Conservation (phyloP, 64 coral and sea anemone species). For the Montipora foliosa region DNA sequence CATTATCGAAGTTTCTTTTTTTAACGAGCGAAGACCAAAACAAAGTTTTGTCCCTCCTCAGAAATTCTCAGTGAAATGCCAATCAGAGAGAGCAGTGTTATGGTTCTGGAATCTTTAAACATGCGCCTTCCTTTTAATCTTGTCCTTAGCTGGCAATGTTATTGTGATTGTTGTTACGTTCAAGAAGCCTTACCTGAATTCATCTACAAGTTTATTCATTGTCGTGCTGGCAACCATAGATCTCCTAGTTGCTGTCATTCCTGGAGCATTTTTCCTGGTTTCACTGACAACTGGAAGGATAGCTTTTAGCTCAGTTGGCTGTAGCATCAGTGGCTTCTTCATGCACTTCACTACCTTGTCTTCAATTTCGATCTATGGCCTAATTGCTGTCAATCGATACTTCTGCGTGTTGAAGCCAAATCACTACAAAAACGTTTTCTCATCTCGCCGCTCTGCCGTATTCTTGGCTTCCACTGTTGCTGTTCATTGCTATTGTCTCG, state of each 20-base stretch:
- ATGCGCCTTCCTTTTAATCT: neutral
- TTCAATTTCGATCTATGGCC: neutral
- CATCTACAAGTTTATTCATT: constrained; percentile 26
- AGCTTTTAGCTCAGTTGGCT: neutral
- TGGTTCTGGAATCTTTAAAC: neutral
- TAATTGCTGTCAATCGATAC: constrained; percentile 45
- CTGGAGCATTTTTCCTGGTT: constrained; percentile 15
- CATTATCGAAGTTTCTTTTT: too few species aligned
- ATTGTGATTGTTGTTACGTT: constrained; percentile 38
- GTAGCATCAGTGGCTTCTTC: constrained; percentile 41
- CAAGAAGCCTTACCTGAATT: constrained; percentile 13
- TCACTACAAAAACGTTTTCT: constrained; percentile 51
- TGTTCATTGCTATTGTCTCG: constrained; percentile 34
- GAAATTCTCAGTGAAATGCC: neutral
- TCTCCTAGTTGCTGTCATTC: constrained; percentile 7
- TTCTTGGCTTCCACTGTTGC: constrained; percentile 47
- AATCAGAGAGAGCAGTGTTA: neutral
- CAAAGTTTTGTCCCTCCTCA: neutral
- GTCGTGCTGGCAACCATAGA: constrained; percentile 29
- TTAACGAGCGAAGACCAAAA: too few species aligned
- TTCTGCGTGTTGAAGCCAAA: constrained; percentile 26
- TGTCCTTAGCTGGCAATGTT: constrained; percentile 25
- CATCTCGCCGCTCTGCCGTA: constrained; percentile 8
- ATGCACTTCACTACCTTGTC: constrained; percentile 24
- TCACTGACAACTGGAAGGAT: constrained; percentile 5